phyloP scores from a whole-genome alignment of 2,113 vertebrate species.

The Athene noctua region DNA sequence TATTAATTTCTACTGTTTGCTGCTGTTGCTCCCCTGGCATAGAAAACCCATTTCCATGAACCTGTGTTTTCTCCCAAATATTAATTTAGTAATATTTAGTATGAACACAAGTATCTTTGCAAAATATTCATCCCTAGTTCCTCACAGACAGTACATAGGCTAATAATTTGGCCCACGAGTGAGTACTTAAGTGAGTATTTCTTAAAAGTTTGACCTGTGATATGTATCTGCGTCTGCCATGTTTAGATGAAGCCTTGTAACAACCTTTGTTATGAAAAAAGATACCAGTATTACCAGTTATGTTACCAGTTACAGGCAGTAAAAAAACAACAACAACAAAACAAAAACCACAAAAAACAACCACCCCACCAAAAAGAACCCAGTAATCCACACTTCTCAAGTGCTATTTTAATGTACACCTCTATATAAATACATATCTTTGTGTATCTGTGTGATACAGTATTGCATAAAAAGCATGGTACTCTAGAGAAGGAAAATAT shows the following conservation, averaged over 20 bases:
- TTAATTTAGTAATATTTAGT: neutral
- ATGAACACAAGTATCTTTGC: neutral
- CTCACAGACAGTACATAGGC: neutral
- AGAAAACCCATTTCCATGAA: neutral
- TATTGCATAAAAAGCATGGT: neutral
- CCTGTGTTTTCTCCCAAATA: neutral
- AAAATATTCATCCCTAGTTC: neutral
- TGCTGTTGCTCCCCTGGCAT: neutral
- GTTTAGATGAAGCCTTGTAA: neutral
- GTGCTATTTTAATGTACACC: neutral
- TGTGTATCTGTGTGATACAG: neutral
- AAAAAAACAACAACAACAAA: neutral
- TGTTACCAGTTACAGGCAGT: neutral
- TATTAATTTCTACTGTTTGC: neutral
- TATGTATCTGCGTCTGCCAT: neutral
- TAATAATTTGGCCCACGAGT: neutral
- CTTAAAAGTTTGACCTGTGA: neutral
- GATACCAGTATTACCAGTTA: neutral
- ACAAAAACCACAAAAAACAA: neutral
- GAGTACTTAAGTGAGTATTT: neutral
- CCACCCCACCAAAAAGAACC: neutral
- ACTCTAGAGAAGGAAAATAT: neutral
- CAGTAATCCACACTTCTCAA: neutral
- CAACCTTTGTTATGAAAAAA: neutral
- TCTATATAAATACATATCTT: neutral